phyloP scores from a whole-genome alignment of 2,113 vertebrate genomes.

The Limnothrissa miodon region DNA sequence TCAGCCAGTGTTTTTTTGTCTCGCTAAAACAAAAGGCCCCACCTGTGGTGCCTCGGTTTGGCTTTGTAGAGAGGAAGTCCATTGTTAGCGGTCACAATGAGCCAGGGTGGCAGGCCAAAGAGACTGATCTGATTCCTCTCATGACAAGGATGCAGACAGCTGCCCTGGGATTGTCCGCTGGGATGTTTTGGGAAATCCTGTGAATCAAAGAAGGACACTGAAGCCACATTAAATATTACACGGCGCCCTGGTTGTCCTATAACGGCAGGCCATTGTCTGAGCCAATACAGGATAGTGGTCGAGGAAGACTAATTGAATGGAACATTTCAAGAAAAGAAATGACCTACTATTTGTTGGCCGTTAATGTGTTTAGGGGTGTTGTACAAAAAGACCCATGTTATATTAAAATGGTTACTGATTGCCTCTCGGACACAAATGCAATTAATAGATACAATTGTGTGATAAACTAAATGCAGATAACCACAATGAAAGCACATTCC shows the following conservation, averaged over 20 bases:
- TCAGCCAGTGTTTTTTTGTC: background rate
- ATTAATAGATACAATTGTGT: no score
- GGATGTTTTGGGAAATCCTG: background rate
- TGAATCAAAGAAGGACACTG: background rate
- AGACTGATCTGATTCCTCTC: background rate
- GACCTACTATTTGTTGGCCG: no score
- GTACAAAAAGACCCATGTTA: background rate
- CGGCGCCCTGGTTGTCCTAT: background rate
- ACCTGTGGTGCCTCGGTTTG: background rate
- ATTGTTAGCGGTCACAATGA: background rate
- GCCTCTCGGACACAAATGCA: background rate
- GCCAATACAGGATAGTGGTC: background rate
- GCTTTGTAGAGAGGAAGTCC: background rate
- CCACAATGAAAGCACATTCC: background rate
- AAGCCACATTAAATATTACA: background rate
- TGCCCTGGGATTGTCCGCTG: background rate
- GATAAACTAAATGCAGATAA: no score
- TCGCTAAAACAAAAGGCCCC: background rate
- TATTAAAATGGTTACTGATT: background rate
- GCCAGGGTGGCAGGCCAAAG: background rate
- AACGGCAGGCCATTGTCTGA: background rate
- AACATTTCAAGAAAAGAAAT: background rate
- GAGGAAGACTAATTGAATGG: background rate
- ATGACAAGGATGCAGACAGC: background rate
- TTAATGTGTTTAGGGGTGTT: background rate